phyloP scores from a whole-genome alignment of 2,113 vertebrate genomes.

The Pyrgilauda ruficollis region DNA sequence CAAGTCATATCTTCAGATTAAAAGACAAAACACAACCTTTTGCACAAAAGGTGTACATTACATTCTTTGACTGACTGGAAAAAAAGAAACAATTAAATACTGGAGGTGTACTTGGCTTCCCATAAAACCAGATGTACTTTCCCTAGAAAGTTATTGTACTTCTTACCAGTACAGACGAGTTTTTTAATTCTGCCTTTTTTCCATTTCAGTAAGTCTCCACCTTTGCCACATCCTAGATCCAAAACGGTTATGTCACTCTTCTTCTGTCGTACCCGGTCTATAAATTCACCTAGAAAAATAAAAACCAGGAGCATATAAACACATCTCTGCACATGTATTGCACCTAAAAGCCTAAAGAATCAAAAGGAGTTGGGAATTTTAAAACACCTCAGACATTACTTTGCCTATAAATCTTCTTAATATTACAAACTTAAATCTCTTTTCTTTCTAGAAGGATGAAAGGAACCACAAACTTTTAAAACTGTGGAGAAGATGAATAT shows the following conservation, averaged over 20 bases:
- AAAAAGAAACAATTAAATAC: neutral
- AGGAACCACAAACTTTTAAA: neutral
- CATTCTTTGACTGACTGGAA: neutral
- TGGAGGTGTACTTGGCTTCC: neutral
- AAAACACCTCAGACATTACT: neutral
- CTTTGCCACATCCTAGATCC: slow-evolving; percentile 97
- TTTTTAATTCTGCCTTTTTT: slow-evolving; percentile 88
- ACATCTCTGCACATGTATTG: neutral
- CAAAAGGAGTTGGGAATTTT: neutral
- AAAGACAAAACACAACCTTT: neutral
- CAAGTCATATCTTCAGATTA: neutral
- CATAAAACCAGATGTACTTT: neutral
- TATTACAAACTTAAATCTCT: neutral
- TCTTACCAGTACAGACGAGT: slow-evolving; percentile 92
- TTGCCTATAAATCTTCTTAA: neutral
- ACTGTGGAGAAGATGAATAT: neutral
- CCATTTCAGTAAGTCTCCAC: slow-evolving; percentile 97
- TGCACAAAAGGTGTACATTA: neutral
- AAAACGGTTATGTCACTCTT: slow-evolving; percentile 82
- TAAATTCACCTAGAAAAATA: slow-evolving; percentile 82
- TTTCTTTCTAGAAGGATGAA: neutral
- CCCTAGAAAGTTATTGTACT: neutral
- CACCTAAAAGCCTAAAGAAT: neutral
- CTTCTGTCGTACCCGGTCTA: slow-evolving; percentile 81
- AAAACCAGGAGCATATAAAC: neutral